phyloP scores from a whole-genome alignment of 1,140 invertebrate genomes.

The Drosophila setifemur region DNA sequence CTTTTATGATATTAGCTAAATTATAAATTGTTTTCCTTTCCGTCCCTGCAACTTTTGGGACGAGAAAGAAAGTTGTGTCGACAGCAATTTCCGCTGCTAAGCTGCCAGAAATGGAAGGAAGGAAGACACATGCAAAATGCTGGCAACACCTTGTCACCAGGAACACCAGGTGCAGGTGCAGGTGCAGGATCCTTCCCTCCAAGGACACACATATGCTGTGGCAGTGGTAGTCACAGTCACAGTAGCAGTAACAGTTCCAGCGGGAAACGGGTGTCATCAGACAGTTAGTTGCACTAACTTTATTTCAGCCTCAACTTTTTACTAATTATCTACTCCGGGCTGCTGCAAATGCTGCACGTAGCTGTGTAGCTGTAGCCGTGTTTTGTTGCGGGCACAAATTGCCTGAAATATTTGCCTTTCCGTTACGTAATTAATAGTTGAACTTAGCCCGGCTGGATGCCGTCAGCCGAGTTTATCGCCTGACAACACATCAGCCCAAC shows the following conservation, averaged over 20 bases:
- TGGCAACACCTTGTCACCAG: constrained; percentile 55
- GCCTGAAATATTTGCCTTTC: constrained; percentile 64
- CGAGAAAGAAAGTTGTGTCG: constrained; percentile 34
- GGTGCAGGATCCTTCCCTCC: not conserved
- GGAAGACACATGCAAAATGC: constrained; percentile 47
- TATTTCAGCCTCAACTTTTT: constrained; percentile 29
- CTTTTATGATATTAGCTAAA: constrained; percentile 61
- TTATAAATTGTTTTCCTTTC: constrained; percentile 48
- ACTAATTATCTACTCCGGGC: constrained; percentile 52
- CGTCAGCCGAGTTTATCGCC: constrained; percentile 26
- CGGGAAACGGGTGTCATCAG: constrained; percentile 8
- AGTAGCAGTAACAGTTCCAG: not conserved
- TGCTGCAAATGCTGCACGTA: constrained; percentile 20
- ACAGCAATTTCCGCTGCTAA: constrained; percentile 59
- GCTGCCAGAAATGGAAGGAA: constrained; percentile 23
- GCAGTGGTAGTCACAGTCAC: not conserved
- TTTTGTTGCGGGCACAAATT: constrained; percentile 47
- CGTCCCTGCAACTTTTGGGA: constrained; percentile 12
- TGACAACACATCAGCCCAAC: constrained; percentile 27
- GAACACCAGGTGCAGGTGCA: too few relatives aligned
- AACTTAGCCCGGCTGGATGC: too few relatives aligned
- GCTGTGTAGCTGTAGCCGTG: too few relatives aligned
- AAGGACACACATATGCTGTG: too few relatives aligned
- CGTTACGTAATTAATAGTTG: constrained; percentile 61
- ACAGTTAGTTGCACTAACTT: constrained; percentile 40